Percentiles rank a stretch among this genome's conserved stretches.
These are phyloP conservation scores for Chironomus riparius DNA, from an alignment of 2,888 invertebrate species.

Conservation along the genomic window DNA sequence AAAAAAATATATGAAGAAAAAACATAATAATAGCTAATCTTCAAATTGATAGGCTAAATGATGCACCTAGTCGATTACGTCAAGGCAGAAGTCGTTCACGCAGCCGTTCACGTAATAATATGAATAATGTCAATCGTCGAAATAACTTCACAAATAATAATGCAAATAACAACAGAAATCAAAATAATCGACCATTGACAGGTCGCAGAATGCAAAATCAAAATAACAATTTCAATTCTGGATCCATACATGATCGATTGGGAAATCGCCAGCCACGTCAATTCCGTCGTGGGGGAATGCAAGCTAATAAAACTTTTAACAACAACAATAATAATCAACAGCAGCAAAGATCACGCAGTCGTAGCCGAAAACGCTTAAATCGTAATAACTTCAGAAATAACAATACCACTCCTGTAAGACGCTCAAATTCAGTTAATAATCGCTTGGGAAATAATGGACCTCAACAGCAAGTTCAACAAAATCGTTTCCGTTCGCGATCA, in stretches of 20 bases:
- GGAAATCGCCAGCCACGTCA: neutral
- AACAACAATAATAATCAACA: neutral
- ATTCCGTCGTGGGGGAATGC: slow-evolving; percentile 14
- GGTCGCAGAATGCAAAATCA: neutral
- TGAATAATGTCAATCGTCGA: neutral
- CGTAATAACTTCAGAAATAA: slow-evolving; percentile 16
- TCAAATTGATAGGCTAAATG: slow-evolving; percentile 11
- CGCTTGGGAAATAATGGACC: neutral
- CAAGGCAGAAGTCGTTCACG: slow-evolving; percentile 4
- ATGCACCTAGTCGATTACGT: neutral
- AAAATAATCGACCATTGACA: slow-evolving; percentile 2
- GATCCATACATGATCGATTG: slow-evolving; percentile 5
- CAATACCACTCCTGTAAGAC: neutral
- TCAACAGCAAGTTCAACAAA: neutral
- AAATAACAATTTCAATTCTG: neutral
- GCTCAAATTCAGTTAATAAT: neutral
- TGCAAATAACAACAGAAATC: neutral
- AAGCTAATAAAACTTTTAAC: neutral
- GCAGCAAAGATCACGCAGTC: neutral
- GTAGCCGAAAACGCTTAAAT: slow-evolving; percentile 14
- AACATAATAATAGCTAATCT: no score
- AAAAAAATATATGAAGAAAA: no score
- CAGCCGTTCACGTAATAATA: neutral
- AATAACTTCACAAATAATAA: neutral
- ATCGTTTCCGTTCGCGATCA: neutral